These are phyloP conservation scores for Dendroctonus ponderosae DNA, from an alignment of 1,140 invertebrate species.

Conservation along the genomic window DNA sequence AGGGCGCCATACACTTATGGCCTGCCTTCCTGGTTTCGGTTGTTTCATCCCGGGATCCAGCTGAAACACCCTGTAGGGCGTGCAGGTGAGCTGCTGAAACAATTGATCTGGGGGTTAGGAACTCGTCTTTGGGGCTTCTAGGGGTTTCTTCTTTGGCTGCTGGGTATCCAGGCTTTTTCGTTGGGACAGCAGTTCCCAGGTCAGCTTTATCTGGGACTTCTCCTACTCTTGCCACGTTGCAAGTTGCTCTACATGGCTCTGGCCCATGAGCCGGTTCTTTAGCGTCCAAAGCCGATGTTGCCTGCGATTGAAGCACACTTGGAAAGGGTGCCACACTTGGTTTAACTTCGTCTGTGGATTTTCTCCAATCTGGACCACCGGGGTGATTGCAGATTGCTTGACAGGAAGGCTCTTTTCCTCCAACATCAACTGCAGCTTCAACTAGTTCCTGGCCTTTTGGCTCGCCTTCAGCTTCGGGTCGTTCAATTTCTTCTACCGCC, in stretches of 20 bases:
- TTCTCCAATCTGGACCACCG: too few relatives aligned
- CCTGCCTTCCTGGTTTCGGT: slow-evolving; percentile 8
- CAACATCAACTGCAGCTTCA: neutral
- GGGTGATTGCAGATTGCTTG: too few relatives aligned
- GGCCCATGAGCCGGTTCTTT: too few relatives aligned
- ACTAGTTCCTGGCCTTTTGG: neutral
- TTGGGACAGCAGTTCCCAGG: neutral
- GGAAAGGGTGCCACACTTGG: too few relatives aligned
- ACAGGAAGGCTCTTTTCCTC: too few relatives aligned
- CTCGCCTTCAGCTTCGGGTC: neutral
- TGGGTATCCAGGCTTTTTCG: too few relatives aligned
- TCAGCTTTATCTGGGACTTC: neutral
- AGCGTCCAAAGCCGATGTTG: too few relatives aligned
- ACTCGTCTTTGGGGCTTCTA: too few relatives aligned
- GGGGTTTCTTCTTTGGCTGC: neutral
- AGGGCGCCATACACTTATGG: slow-evolving; percentile 22
- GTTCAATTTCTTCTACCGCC: neutral
- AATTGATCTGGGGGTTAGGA: too few relatives aligned
- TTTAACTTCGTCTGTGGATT: too few relatives aligned
- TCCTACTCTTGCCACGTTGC: neutral
- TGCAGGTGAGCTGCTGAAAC: too few relatives aligned
- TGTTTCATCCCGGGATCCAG: neutral
- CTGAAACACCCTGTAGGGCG: neutral
- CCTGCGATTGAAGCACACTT: too few relatives aligned
- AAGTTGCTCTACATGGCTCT: neutral